Conservation (phyloP, 2,113 vertebrate species). For the Epinephelus moara region DNA sequence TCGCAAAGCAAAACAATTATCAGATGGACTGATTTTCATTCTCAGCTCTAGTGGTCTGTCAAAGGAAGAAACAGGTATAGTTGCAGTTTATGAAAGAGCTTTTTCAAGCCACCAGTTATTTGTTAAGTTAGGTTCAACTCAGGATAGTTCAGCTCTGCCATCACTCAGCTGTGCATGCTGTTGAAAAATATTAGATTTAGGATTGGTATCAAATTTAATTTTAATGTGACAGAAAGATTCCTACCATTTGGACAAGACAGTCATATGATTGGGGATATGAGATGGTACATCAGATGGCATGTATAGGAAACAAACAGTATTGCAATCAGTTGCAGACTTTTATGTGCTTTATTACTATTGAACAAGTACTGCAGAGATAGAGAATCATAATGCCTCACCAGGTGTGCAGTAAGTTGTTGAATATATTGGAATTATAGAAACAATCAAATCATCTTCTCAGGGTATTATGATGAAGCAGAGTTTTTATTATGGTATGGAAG, state of each 20-base stretch:
- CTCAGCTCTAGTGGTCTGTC: conserved; percentile 40
- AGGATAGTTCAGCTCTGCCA: not conserved
- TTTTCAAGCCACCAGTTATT: conserved; percentile 8
- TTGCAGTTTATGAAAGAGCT: conserved; percentile 13
- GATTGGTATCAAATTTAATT: not conserved
- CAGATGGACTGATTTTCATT: conserved; percentile 34
- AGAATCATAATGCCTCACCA: not conserved
- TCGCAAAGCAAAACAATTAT: conserved; percentile 33
- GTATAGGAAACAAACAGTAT: not conserved
- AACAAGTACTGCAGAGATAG: not conserved
- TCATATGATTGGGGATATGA: not conserved
- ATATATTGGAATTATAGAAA: not conserved
- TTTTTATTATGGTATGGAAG: not conserved
- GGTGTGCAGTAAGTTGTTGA: not conserved
- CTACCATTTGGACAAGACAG: not conserved
- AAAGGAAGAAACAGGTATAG: conserved; percentile 5
- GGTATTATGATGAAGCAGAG: not conserved
- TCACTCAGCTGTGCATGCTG: not conserved
- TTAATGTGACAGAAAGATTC: not conserved
- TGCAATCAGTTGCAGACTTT: not conserved
- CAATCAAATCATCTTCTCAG: not conserved
- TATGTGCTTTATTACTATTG: not conserved
- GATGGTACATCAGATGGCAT: not conserved
- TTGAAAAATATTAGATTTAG: conserved; percentile 3
- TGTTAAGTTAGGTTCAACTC: not conserved